These are phyloP conservation scores for Piliocolobus tephrosceles DNA, from an alignment of 2,113 vertebrate species.

Conservation along the genomic window DNA sequence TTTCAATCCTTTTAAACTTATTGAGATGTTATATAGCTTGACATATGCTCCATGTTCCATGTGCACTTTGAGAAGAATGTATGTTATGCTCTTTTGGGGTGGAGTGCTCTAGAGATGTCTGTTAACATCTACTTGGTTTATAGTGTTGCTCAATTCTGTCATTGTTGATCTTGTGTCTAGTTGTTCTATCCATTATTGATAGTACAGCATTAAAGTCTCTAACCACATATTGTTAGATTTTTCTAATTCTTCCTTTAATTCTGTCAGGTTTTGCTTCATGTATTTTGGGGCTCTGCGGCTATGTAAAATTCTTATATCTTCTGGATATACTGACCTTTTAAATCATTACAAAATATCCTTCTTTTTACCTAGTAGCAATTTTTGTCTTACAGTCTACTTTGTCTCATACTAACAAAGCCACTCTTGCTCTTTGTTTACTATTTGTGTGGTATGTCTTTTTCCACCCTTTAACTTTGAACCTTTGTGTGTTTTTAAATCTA, in stretches of 20 bases:
- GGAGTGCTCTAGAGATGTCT: background rate
- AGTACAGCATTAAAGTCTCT: background rate
- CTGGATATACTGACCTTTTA: background rate
- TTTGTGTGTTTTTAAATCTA: background rate
- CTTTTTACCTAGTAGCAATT: background rate
- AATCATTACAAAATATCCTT: background rate
- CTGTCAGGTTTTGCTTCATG: background rate
- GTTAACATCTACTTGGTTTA: background rate
- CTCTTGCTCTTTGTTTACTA: background rate
- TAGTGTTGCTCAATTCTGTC: background rate
- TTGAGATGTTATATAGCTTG: background rate
- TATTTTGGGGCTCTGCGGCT: background rate
- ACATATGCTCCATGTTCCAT: background rate
- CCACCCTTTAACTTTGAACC: background rate
- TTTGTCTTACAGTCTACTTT: background rate
- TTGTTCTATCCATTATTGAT: background rate
- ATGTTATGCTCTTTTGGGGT: background rate
- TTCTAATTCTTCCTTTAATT: background rate
- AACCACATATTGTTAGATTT: background rate
- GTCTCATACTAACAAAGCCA: background rate
- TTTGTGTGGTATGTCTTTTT: background rate
- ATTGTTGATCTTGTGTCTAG: background rate
- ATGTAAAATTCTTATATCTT: background rate
- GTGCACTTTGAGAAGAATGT: background rate
- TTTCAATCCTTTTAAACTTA: background rate